Base-by-base conservation (phyloP, 1,140 invertebrate species). In the Periplaneta americana region DNA sequence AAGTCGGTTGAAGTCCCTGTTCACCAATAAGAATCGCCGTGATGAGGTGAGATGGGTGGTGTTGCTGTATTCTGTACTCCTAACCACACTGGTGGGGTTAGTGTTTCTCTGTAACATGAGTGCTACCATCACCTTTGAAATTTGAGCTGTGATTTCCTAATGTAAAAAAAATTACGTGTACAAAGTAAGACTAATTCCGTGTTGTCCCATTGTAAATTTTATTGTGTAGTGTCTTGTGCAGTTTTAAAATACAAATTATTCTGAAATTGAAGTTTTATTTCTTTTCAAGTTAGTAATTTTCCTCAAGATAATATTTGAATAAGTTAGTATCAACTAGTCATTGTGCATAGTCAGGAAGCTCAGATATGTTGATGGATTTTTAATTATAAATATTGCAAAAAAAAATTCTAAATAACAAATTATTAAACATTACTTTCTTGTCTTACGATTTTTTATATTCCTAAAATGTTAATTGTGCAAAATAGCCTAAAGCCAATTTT, bases 1-100 rank as follows among this genome's bases (percentile, higher is more conserved):
- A 33, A 74, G 66, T 35, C 80, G 80, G 18, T 34, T 80, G 8
- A 80, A 66, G 34, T 31, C 35, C n/a, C 74, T 80, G 34, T 80
- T 80, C 34, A 33, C n/a, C 11, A 35, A 28, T 10, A 75, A 74
- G 18, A 80, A 28, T 75, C 80, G 66, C 34, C 35, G 80, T 33
- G 80, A 80, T 75, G 80, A 80, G 80, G 80, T 80, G 66, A 48
- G 77, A 31, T 66, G 22, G 22, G n/a, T 48, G 39, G 10, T n/a
- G n/a, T 66, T 28, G 22, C 48, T 66, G n/a, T 66, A 28, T 28
- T 66, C 48, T 66, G 48, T 66, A 66, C n/a, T 66, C 22, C 48
- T 66, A 28, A 3, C 22, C 2, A n/a, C 48, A 66, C n/a, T 66
- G 10, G 5, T 66, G 48, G 48, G 0, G 48, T n/a, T 66, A 28